These are phyloP conservation scores for Eilema caniola DNA, from an alignment of 2,888 invertebrate genomes.

Conservation along the genomic window DNA sequence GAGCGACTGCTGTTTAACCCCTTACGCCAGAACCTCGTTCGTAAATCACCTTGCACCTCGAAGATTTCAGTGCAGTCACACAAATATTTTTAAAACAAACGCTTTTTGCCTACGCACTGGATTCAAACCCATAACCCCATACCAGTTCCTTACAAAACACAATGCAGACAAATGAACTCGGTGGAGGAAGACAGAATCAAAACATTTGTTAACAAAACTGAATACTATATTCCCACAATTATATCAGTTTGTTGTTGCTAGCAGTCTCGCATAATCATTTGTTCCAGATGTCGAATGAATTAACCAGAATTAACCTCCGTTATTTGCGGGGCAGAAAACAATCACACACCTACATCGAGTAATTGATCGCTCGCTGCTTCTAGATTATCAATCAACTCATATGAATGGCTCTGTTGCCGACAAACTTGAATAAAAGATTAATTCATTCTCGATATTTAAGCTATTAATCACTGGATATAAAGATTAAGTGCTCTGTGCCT, in stretches of 20 bases:
- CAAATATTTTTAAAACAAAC: too few relatives aligned
- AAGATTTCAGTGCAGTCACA: too few relatives aligned
- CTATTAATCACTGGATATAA: slow-evolving; percentile 6
- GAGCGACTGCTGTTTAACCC: too few relatives aligned
- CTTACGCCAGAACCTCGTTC: too few relatives aligned
- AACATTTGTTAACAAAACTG: slow-evolving; percentile 1
- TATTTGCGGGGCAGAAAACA: slow-evolving; percentile 42
- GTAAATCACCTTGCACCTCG: too few relatives aligned
- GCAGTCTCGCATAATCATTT: slow-evolving; percentile 32
- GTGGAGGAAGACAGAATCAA: too few relatives aligned
- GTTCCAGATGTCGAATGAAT: slow-evolving; percentile 45
- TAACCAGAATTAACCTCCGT: slow-evolving; percentile 45
- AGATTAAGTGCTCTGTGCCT: not conserved
- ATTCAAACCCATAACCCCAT: too few relatives aligned
- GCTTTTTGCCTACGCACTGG: too few relatives aligned
- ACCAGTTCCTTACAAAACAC: not conserved
- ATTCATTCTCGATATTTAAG: slow-evolving; percentile 21
- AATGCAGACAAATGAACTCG: not conserved
- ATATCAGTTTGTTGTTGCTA: slow-evolving; percentile 15
- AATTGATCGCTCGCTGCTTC: slow-evolving; percentile 44
- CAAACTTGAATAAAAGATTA: slow-evolving; percentile 25
- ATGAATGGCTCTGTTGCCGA: slow-evolving; percentile 8
- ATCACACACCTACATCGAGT: slow-evolving; percentile 30
- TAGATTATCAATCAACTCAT: slow-evolving; percentile 37
- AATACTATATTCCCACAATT: slow-evolving; percentile 11